Base-by-base conservation (phyloP, 1,140 invertebrate species). In the Bombus waltoni region DNA sequence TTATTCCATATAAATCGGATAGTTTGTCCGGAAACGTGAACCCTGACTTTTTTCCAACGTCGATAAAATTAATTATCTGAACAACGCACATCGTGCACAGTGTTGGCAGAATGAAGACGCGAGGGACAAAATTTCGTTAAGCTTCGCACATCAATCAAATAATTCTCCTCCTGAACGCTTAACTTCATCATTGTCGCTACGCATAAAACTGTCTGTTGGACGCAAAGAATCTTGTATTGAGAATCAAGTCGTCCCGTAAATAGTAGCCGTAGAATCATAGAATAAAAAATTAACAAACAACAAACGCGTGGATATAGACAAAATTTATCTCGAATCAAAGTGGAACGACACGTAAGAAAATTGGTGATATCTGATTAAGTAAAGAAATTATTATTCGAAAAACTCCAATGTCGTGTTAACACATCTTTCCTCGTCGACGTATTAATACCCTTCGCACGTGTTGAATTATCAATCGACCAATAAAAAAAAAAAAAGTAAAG, bases 1-100 rank as follows among this genome's bases (percentile, higher is more conserved):
- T 80, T 70, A 76, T 74, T 79, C 66, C 57, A 32, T 40, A 75
- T 53, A 81, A 75, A 81, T 89, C 57, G 78, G 77, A 72, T 70
- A 82, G 75, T 73, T 35, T 84, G 32, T 10, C 28, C 38, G 8
- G 13, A 47, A 65, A 44, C 38, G 71, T 38, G 15, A 32, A 40
- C 1, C 28, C n/a, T 28, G 8, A 6, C 57, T 18, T 32, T 22
- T n/a, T 32, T 13, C 15, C 1, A 66, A 44, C 18, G 35, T 13
- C 32, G 40, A 44, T 15, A 44, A 25, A 42, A 66, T 79, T 79
- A 66, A 79, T 68, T 44, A 62, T 1, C 11, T 25, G 25, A 35
- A 53, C 47, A 5, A 53, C 47, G 47, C 47, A 22, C 47, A 53
- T 53, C 47, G 18, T 53, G 47, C 6, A 53, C 47, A 5, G 18